Conservation (phyloP, 2,797 vertebrate species). For the Huso huso region DNA sequence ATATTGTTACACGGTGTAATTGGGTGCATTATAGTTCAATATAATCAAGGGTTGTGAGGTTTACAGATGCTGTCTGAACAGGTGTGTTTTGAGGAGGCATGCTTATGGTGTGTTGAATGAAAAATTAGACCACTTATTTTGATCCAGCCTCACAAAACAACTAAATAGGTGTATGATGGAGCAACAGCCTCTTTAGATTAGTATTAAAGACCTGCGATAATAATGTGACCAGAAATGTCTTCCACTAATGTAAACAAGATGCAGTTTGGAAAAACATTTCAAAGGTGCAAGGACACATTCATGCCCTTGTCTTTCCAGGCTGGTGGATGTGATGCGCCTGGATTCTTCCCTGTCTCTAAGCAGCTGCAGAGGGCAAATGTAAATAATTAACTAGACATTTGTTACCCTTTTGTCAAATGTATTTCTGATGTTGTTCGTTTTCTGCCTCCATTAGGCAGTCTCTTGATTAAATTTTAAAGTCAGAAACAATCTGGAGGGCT, state of each 20-base stretch:
- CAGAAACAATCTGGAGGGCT: constrained; percentile 69
- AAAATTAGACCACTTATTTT: too few species aligned
- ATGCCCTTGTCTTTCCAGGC: constrained; percentile 65
- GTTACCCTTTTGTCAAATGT: constrained; percentile 76
- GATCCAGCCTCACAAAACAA: too few species aligned
- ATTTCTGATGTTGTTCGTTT: constrained; percentile 64
- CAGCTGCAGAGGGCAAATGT: constrained; percentile 56
- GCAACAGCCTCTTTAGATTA: too few species aligned
- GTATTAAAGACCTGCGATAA: too few species aligned
- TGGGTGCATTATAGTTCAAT: neutral
- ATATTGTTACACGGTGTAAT: too few species aligned
- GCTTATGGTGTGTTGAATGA: too few species aligned
- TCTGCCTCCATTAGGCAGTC: constrained; percentile 69
- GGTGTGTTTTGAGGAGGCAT: too few species aligned
- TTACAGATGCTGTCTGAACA: too few species aligned
- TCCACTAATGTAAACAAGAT: constrained; percentile 58
- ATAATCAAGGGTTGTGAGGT: too few species aligned
- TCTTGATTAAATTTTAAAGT: constrained; percentile 80
- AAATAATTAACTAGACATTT: constrained; percentile 80
- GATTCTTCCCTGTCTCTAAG: constrained; percentile 54
- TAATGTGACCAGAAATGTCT: neutral
- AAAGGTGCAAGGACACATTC: constrained; percentile 57
- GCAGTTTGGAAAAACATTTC: constrained; percentile 60
- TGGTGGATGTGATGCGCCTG: constrained; percentile 47
- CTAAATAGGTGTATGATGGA: too few species aligned